phyloP scores from a whole-genome alignment of 2,113 vertebrate species.

The Columba janthina region DNA sequence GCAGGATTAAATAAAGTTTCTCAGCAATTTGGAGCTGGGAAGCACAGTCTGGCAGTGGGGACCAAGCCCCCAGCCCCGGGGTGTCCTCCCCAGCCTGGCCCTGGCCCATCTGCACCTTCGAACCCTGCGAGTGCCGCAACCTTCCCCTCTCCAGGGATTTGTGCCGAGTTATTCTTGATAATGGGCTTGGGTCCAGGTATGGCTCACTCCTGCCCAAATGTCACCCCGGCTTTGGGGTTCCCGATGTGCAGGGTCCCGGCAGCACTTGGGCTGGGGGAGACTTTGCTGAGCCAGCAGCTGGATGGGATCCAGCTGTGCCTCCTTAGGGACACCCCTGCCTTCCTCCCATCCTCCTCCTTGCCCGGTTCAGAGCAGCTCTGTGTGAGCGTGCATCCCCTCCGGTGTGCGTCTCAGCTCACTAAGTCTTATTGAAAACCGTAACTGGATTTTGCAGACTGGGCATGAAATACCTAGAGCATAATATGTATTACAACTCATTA shows the following conservation, averaged over 20 bases:
- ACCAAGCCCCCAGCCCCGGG: background rate
- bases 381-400: background rate
- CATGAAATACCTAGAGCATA: background rate
- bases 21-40: background rate
- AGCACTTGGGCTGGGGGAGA: no score
- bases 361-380: background rate
- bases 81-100: background rate
- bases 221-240: no score
- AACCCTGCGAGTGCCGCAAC: accelerated
- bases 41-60: accelerated
- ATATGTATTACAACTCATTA: background rate
- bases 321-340: background rate
- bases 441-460: constrained; percentile 13
- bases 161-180: accelerated
- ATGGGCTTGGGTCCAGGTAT: background rate
- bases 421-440: background rate
- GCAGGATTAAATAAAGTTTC: constrained; percentile 27
- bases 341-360: background rate
- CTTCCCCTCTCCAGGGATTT: background rate
- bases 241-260: no score
- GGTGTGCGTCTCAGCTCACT: background rate
- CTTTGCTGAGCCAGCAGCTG: background rate
- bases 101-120: background rate
- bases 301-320: background rate
- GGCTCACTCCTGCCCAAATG: no score